Percentiles rank a stretch among this genome's conserved stretches.
phyloP scores from a whole-genome alignment of 2,888 invertebrate genomes.

The Aspidiotus rigidus region DNA sequence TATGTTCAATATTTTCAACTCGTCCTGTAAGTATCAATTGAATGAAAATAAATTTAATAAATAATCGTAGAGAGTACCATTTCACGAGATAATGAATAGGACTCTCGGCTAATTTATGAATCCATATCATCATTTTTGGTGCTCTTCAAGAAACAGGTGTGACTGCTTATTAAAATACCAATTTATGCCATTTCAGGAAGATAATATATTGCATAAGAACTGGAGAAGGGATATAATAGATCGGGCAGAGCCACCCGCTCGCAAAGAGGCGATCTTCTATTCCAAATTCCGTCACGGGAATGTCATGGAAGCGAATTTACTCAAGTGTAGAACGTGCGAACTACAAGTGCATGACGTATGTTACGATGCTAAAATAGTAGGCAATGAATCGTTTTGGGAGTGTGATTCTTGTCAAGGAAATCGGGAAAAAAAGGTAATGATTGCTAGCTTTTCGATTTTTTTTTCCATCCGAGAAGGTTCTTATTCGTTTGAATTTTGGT shows the following conservation, averaged over 20 bases:
- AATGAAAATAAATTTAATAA: background rate
- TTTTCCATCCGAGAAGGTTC: background rate
- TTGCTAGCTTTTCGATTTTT: background rate
- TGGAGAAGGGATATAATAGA: slow-evolving; percentile 6
- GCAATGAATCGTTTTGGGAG: slow-evolving; percentile 12
- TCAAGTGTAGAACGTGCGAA: slow-evolving; percentile 28
- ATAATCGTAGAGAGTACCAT: no score
- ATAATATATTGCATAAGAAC: slow-evolving; percentile 8
- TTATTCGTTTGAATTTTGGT: background rate
- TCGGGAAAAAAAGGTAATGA: no score
- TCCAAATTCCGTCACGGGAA: slow-evolving; percentile 9
- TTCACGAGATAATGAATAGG: no score
- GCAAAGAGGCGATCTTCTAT: slow-evolving; percentile 14
- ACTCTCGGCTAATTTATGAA: no score
- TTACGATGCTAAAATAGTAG: slow-evolving; percentile 10
- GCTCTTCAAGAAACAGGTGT: no score
- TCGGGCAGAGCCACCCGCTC: slow-evolving; percentile 9
- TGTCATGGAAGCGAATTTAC: background rate
- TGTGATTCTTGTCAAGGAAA: slow-evolving; percentile 29
- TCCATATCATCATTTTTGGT: no score
- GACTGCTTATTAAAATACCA: background rate
- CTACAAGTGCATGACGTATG: slow-evolving; percentile 33
- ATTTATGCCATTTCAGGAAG: slow-evolving; percentile 10
- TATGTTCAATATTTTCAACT: slow-evolving; percentile 49
- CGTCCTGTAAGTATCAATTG: slow-evolving; percentile 36